Base-by-base conservation (phyloP, 1,140 invertebrate species). In the Semibalanus balanoides region DNA sequence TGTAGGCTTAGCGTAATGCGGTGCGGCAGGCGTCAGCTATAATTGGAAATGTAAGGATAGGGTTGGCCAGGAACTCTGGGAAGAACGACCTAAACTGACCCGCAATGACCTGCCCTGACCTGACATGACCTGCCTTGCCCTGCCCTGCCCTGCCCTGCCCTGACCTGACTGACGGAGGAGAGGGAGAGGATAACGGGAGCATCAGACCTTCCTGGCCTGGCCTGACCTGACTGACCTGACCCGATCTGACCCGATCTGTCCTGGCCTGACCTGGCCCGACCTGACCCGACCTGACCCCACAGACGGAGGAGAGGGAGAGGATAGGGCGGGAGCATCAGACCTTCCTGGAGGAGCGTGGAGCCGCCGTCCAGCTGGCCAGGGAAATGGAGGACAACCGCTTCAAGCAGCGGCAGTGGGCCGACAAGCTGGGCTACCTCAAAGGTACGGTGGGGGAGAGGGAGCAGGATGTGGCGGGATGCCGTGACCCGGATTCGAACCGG, bases 401-500 rank as follows among this genome's bases (percentile, higher is more conserved):
- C 51, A 14, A 25, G 51, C 51, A 25, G 14, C 11, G 22, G 1
- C 51, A 64, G 51, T 64, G 51, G 51, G 51, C 51, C 51, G 51
- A 64, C 51, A 64, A 64, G 22, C 51, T 64, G 51, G 51, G 7
- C 22, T 64, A 64, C 51, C 51, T 64, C 51, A 64, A 64, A 64
- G 51, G 51, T 64, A 64, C 11, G 51, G 5, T 40, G 35, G 35
- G 35, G 5, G 17, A 40, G 17, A 17, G 35, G 35, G 17, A 40
- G 35, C 35, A n/a, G n/a, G n/a, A n/a, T n/a, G n/a, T n/a, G n/a
- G n/a, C n/a, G 81, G 81, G 80, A 9, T 93, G 91, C 92, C 91
- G 90, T 93, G 91, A 93, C 91, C 91, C 92, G 91, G 91, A 93
- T 92, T 92, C 90, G 91, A 93, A 93, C 90, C 91, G 92, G 90